Conservation (phyloP, 2,888 invertebrate species). For the Cancer borealis region DNA sequence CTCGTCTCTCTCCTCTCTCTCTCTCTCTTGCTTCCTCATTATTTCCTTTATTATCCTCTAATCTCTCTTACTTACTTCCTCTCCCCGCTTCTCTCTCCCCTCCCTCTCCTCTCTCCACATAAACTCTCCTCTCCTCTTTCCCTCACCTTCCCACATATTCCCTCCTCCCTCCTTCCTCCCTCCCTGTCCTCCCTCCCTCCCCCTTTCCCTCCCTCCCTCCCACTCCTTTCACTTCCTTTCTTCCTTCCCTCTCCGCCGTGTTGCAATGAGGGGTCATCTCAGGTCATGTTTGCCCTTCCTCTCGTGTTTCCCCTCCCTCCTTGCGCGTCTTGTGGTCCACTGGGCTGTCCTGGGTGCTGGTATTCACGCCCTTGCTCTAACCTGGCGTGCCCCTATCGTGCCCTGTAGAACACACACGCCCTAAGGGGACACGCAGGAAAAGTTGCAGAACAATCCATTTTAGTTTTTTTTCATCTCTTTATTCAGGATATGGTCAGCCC, state of each 20-base stretch:
- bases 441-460: no score
- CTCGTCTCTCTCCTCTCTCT: not conserved
- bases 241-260: not conserved
- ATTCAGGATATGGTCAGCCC: no score
- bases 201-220: not conserved
- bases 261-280: not conserved
- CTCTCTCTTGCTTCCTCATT: no score
- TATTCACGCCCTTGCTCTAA: not conserved
- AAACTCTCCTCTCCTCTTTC: not conserved
- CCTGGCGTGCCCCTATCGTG: slow-evolving; percentile 13
- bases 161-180: not conserved
- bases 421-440: no score
- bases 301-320: slow-evolving; percentile 34
- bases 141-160: not conserved
- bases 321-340: not conserved
- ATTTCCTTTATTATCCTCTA: no score
- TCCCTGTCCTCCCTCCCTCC: not conserved
- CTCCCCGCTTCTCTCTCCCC: no score
- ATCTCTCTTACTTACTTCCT: no score
- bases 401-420: not conserved
- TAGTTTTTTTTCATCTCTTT: not conserved
- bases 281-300: not conserved
- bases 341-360: not conserved
- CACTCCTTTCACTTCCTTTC: not conserved
- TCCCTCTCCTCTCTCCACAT: not conserved